Conservation (phyloP, 1,140 invertebrate species). For the Leptopilina boulardi region DNA sequence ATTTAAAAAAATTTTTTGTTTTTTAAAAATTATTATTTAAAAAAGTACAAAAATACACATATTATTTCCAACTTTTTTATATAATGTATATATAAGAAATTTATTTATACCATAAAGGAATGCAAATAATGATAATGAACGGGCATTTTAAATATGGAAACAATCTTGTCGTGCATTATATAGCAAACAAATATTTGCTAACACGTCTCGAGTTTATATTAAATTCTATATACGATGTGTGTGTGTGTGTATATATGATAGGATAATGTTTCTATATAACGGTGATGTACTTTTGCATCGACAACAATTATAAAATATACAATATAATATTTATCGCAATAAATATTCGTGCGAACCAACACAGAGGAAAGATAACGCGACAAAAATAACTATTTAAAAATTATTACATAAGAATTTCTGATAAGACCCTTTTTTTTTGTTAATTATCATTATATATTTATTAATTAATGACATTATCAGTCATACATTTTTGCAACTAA, state of each 20-base stretch:
- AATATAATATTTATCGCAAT: neutral
- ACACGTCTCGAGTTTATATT: slow-evolving; percentile 10
- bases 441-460: no score
- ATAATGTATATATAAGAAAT: no score
- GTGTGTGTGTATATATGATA: no score
- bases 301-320: neutral
- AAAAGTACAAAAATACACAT: no score
- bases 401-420: neutral
- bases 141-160: neutral
- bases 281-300: slow-evolving; percentile 23
- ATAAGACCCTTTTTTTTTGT: no score
- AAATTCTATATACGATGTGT: neutral
- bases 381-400: neutral
- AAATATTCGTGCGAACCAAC: neutral
- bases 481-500: no score
- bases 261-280: slow-evolving; percentile 16
- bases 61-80: no score
- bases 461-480: no score
- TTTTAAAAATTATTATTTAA: no score
- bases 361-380: neutral
- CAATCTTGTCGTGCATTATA: slow-evolving; percentile 30
- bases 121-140: neutral
- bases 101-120: neutral
- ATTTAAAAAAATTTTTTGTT: no score
- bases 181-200: slow-evolving; percentile 18